These are phyloP conservation scores for Tenthredo livida DNA, from an alignment of 2,888 invertebrate genomes.

Conservation along the genomic window DNA sequence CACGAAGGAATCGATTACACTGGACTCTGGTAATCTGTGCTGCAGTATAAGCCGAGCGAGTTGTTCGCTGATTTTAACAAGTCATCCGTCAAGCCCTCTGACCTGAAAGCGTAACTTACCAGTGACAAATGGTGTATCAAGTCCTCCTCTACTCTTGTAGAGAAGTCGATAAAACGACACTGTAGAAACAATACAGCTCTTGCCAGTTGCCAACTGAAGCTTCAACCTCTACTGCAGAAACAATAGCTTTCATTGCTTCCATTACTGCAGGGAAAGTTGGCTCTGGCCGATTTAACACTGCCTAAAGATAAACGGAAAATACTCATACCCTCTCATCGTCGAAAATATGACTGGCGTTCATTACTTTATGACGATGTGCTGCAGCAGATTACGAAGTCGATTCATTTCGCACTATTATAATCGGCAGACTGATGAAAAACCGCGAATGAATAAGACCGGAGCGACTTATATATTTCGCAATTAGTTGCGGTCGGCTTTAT, in stretches of 20 bases:
- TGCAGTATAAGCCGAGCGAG: neutral
- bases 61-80: neutral
- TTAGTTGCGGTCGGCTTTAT: neutral
- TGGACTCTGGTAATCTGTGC: neutral
- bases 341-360: neutral
- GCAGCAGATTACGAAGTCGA: neutral
- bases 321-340: neutral
- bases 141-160: neutral
- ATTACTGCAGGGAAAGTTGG: neutral
- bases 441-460: neutral
- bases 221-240: neutral
- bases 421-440: neutral
- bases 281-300: neutral
- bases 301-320: neutral
- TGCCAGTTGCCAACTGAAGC: neutral
- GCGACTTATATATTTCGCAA: neutral
- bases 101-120: conserved; percentile 1
- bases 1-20: neutral
- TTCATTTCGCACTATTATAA: neutral
- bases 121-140: conserved; percentile 34
- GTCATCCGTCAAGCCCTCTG: neutral
- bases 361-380: neutral
- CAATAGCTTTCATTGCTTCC: conserved; percentile 3
- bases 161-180: conserved; percentile 36
- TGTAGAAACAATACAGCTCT: conserved; percentile 36